Conservation (phyloP, 2,888 invertebrate species). For the Lacanobia oleracea region DNA sequence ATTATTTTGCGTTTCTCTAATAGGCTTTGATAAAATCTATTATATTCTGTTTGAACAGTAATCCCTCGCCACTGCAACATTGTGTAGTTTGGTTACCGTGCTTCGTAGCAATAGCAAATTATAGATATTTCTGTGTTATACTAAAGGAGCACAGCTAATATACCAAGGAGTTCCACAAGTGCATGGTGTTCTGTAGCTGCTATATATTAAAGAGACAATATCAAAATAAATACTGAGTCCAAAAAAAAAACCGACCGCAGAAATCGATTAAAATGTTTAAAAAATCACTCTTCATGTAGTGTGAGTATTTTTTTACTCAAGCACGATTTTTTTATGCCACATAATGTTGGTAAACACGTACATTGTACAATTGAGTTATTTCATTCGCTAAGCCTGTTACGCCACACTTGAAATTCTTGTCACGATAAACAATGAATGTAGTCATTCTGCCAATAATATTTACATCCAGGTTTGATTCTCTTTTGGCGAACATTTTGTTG, state of each 20-base stretch:
- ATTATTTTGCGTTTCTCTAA: not conserved
- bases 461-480: not conserved
- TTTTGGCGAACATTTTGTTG: not conserved
- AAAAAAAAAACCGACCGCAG: no score
- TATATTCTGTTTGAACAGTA: not conserved
- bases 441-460: not conserved
- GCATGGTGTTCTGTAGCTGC: no score
- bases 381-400: conserved; percentile 23
- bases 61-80: not conserved
- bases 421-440: conserved; percentile 10
- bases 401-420: conserved; percentile 10
- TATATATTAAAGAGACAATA: no score
- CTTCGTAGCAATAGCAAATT: not conserved
- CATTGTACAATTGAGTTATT: not conserved
- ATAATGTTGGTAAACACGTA: conserved; percentile 17
- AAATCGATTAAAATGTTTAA: no score
- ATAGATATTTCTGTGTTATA: not conserved
- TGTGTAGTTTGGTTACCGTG: not conserved
- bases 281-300: no score
- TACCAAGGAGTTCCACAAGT: no score
- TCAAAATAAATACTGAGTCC: no score
- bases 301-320: no score
- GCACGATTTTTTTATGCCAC: not conserved
- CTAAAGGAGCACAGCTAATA: not conserved
- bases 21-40: no score